Evolutionary conservation across 1,140 invertebrate species (phyloP), one percentile per base, ranked within the genome.

Genomic region (Saccostrea glomerata): DNA sequence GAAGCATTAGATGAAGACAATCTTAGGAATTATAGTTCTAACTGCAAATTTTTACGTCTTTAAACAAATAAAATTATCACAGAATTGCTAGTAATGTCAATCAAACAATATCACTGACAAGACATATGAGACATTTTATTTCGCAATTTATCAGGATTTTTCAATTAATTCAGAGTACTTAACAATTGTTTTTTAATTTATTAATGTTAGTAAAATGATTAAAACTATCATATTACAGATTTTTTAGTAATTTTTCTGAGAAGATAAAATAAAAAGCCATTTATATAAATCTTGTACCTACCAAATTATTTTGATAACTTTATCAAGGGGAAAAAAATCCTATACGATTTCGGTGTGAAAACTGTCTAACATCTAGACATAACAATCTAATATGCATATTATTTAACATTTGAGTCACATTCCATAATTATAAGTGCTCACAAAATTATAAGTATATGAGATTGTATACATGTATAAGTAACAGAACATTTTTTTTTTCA

Each of bases 61-160:
- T 36, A 30, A 66, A 77, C 30, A 36, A 73, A 77, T 36, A 30
- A 77, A 77, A 77, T 30, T 77, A 77, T 36, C 70, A 77, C 70
- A 77, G 30, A 77, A 47, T 47, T 47, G 47, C 47, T 25, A 77
- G 25, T 25, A 77, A 25, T 30, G 30, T 25, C 25, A 77, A 30
- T 77, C 70, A 77, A 36, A 30, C 70, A 77, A 77, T 77, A 30
- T 77, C 70, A 23, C 30, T 77, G 23, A 77, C 23, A 30, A 40
- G 47, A 6, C 15, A 17, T n/a, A n/a, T 77, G 70, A 77, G 70
- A 30, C 23, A 77, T 77, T 77, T 77, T 77, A 25, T 36, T 25
- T 30, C 2, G 15, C 23, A 15, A 77, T 30, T 25, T 63, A 63
- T 20, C 47, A 63, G 58, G n/a, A 63, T 63, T 63, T 20, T 63